Evolutionary conservation across 2,113 vertebrate genomes (phyloP), one percentile per base, ranked within the genome.

Genomic region (Dasyurus viverrinus): DNA sequence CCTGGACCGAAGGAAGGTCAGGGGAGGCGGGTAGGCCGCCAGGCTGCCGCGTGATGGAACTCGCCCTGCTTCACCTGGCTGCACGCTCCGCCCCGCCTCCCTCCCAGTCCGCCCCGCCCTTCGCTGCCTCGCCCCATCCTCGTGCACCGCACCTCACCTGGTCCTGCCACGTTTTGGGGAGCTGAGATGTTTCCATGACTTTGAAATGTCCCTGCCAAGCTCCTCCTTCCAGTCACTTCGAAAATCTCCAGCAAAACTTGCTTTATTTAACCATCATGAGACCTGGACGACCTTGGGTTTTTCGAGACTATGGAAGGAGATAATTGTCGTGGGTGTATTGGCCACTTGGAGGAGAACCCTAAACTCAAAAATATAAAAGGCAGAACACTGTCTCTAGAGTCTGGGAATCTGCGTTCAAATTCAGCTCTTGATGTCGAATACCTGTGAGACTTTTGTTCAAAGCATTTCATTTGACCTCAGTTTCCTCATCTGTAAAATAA

Each of bases 11-110:
- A 84, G 68, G 68, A 84, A 84, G 19, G 16, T 42, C 68, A 1
- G 16, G n/a, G n/a, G n/a, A 42, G 68, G 68, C n/a, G 68, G 68
- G 68, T 42, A 84, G 68, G 68, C 68, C 68, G 36, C 60, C 36
- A 19, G 60, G 36, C 60, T 36, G 60, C 68, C 68, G 36, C n/a
- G 68, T 84, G 68, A 42, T 42, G 68, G n/a, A 42, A 36, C 36
- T 16, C 36, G 36, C 30, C 60, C 10, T 30, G 55, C 90, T 92
- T 97, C 52, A 95, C 89, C 91, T 36, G 97, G 95, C 96, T 95
- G 95, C 97, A 97, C 97, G 93, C 97, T 96, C 95, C 96, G 52
- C 89, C 96, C 95, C 92, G 95, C 94, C 92, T 89, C 95, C 95
- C 54, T 22, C 68, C 7, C 1, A 6, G 6, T 42, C 1, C 22